Conservation (phyloP, 2,113 vertebrate genomes). For the Polypterus senegalus region DNA sequence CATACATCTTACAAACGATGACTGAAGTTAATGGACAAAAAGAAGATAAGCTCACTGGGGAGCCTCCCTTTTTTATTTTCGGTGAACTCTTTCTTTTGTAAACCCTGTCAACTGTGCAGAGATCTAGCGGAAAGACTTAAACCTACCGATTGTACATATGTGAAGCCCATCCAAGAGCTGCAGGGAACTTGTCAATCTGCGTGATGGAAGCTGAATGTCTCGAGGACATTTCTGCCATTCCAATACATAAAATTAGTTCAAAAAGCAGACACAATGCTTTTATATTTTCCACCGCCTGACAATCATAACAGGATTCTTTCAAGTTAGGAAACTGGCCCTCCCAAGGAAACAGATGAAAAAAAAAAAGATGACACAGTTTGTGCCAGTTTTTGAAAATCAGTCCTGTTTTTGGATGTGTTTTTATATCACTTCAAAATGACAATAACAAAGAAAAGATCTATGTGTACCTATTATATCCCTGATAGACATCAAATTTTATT, state of each 20-base stretch:
- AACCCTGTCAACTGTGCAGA: not conserved
- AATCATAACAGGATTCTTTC: not conserved
- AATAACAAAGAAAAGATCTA: no score
- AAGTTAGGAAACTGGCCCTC: no score
- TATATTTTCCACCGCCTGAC: not conserved
- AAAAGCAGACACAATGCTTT: not conserved
- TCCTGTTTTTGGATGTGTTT: no score
- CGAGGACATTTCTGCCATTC: not conserved
- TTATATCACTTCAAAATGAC: no score
- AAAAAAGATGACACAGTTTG: no score
- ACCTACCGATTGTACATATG: not conserved
- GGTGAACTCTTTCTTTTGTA: not conserved
- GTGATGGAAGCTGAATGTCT: not conserved
- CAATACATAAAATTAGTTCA: conserved; percentile 2
- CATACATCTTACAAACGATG: not conserved
- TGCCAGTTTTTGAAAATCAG: no score
- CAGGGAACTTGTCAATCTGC: not conserved
- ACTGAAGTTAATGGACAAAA: not conserved
- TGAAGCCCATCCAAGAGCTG: not conserved
- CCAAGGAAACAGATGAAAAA: no score
- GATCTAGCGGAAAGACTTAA: not conserved
- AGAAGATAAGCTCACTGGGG: not conserved
- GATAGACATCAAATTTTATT: no score
- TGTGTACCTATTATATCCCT: no score
- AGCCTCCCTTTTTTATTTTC: not conserved